A percentile compares a stretch with the other conserved stretches of the same genome.
Evolutionary conservation across 2,113 vertebrate species (phyloP).

Genomic region (Ondatra zibethicus): DNA sequence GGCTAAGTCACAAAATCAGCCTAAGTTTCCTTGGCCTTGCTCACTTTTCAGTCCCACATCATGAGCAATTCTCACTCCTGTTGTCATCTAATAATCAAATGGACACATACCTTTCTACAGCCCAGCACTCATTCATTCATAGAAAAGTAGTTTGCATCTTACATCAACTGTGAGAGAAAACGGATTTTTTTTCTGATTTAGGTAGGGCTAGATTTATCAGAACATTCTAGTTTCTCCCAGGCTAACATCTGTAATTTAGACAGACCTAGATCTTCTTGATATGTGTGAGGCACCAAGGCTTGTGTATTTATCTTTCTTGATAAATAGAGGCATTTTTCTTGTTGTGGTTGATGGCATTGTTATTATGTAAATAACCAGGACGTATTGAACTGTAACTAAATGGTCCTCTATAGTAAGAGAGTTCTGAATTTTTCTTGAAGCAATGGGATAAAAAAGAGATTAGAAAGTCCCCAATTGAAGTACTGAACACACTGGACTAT

Average conservation of each 20-base stretch:
- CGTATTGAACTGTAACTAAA: not conserved
- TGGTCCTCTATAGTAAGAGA: not conserved
- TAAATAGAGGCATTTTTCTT: not conserved
- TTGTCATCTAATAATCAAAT: not conserved
- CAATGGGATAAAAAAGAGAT: not conserved
- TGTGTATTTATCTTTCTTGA: not conserved
- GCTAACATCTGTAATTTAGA: not conserved
- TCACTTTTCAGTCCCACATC: not conserved
- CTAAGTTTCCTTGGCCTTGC: not conserved
- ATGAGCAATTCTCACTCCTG: not conserved
- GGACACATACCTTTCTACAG: not conserved
- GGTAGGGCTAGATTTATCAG: not conserved
- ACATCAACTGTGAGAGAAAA: not conserved
- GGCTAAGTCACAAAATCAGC: conserved; percentile 7
- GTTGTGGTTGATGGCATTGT: not conserved
- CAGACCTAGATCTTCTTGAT: not conserved
- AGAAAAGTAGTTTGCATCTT: not conserved
- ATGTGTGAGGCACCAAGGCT: not conserved
- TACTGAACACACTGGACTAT: not conserved
- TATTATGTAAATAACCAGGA: not conserved
- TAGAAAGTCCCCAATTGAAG: not conserved
- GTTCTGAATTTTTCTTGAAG: not conserved
- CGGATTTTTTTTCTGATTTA: not conserved
- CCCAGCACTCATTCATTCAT: not conserved
- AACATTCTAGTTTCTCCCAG: not conserved